These are phyloP conservation scores for Ondatra zibethicus DNA, from an alignment of 2,113 vertebrate genomes.

Conservation along the genomic window DNA sequence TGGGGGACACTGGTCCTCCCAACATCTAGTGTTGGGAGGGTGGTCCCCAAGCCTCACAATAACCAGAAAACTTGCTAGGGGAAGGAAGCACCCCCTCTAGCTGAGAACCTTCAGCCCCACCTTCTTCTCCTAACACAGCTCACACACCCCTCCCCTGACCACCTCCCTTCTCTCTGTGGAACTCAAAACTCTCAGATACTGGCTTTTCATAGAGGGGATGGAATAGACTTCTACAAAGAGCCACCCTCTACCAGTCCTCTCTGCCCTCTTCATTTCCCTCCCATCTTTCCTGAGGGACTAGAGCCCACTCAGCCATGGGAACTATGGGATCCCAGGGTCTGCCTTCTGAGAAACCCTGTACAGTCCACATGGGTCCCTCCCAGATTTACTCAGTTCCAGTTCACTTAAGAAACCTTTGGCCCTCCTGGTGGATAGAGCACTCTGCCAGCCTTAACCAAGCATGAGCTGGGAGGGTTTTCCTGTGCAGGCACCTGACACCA, in stretches of 20 bases:
- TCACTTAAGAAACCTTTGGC: neutral
- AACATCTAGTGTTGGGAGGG: neutral
- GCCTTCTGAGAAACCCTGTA: neutral
- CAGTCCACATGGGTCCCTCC: neutral
- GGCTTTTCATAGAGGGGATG: neutral
- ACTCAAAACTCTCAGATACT: neutral
- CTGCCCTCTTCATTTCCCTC: neutral
- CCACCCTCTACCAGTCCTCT: neutral
- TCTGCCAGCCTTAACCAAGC: neutral
- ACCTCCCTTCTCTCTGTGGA: neutral
- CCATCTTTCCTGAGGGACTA: neutral
- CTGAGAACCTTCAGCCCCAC: neutral
- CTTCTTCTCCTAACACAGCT: no score
- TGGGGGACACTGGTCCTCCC: neutral
- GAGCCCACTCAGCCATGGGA: neutral
- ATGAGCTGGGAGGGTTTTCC: neutral
- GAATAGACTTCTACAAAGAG: fast-evolving
- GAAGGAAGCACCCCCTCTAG: neutral
- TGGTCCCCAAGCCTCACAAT: neutral
- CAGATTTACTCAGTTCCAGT: neutral
- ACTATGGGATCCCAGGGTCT: fast-evolving
- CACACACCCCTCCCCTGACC: fast-evolving
- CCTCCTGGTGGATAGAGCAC: neutral
- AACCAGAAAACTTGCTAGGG: neutral
- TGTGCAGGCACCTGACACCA: neutral